Base-by-base conservation (phyloP, 2,888 invertebrate genomes). In the Liodrosophila aerea region DNA sequence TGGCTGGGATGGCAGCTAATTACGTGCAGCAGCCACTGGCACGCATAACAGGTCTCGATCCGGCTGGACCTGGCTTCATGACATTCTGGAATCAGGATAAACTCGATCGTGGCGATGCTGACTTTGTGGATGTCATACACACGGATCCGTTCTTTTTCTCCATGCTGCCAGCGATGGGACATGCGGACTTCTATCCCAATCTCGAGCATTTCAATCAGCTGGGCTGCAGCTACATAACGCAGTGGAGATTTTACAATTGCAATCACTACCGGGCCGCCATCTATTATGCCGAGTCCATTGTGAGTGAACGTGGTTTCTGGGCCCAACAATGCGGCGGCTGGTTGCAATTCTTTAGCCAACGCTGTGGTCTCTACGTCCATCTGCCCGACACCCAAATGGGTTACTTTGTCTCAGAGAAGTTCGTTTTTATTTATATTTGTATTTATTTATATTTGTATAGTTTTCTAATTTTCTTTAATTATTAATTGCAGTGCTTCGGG, bases 91-190 rank as follows among this genome's bases (percentile, higher is more conserved):
- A 63, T 0, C 87, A 87, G 0, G 90, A 89, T 31, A 92, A 92
- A 74, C 72, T 94, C n/a, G 93, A 93, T 77, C 71, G 88, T 5
- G 86, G 87, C 0, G 93, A 94, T 81, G 94, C 93, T 0, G 88
- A 91, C 0, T 93, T 92, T 65, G 93, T 94, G 0, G 93, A 94
- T 72, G 91, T 93, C 0, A 91, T 93, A 7, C 94, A 94, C 71
- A 93, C 93, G 0, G 93, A 93, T 82, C 91, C 92, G 0, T 78
- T 92, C 52, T 88, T 91, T 56, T 92, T 91, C 62, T 93, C 93
- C 0, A 91, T 92, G 77, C 77, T 92, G n/a, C 91, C 91, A 50
- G 67, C 90, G 0, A 82, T 90, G 71, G 93, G 93, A 0, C 89
- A 92, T 59, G 88, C 90, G 0, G 93, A 93, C 77, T 92, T 92